These are phyloP conservation scores for Phalangium opilio DNA, from an alignment of 2,888 invertebrate species.

Conservation along the genomic window DNA sequence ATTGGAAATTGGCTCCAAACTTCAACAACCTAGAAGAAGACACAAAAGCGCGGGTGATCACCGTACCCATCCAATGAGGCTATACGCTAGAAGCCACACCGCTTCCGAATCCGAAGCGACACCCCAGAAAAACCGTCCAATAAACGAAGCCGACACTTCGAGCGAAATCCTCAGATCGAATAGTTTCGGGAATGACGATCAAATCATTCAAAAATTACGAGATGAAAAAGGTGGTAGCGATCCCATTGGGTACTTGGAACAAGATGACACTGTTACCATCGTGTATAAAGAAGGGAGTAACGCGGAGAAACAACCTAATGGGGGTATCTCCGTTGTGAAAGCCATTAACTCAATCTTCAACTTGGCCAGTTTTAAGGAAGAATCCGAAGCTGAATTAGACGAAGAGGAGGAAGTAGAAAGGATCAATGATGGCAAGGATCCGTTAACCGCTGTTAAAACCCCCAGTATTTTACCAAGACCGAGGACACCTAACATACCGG, in stretches of 20 bases:
- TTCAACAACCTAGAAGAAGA: conserved; percentile 6
- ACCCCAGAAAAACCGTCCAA: no score
- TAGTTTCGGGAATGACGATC: conserved; percentile 63
- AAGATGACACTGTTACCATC: conserved; percentile 2
- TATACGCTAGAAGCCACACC: conserved; percentile 3
- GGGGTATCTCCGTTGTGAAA: background rate
- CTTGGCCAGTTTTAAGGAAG: conserved; percentile 11
- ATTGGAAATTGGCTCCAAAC: background rate
- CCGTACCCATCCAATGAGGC: conserved; percentile 4
- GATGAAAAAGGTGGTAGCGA: conserved; percentile 5
- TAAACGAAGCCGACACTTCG: conserved; percentile 1
- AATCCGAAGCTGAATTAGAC: conserved; percentile 11
- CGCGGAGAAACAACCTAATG: background rate
- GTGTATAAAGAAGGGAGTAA: background rate
- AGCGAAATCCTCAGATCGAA: conserved; percentile 38
- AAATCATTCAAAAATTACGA: conserved; percentile 35
- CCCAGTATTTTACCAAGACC: conserved; percentile 3
- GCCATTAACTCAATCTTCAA: background rate
- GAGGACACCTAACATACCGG: conserved; percentile 15
- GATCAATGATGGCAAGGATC: no score
- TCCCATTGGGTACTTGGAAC: background rate
- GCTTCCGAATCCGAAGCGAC: conserved; percentile 2
- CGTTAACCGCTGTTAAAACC: background rate
- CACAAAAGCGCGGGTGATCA: conserved; percentile 18
- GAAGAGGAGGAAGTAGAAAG: background rate